Evolutionary conservation across 2,888 invertebrate genomes (phyloP).

Genomic region (Plemyria rubiginata): DNA sequence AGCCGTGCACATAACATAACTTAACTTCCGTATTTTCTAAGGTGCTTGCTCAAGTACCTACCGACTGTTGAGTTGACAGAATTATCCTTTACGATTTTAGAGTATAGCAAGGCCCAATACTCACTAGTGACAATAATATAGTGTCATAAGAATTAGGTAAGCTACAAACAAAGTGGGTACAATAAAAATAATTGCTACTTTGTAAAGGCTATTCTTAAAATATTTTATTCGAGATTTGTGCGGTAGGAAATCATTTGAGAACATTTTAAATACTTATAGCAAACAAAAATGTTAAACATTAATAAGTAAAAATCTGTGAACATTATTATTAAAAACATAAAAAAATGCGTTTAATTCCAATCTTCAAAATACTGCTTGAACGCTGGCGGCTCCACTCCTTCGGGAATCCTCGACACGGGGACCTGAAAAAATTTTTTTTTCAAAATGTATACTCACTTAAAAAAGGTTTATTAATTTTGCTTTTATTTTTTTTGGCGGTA

Average conservation of each 20-base stretch:
- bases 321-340: not conserved
- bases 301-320: too few relatives aligned
- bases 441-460: too few relatives aligned
- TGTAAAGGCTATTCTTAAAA: slow-evolving; percentile 1
- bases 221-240: slow-evolving; percentile 18
- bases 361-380: slow-evolving; percentile 93
- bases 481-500: too few relatives aligned
- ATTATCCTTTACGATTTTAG: too few relatives aligned
- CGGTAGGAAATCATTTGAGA: slow-evolving; percentile 4
- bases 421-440: slow-evolving; percentile 74
- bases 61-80: too few relatives aligned
- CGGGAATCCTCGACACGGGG: slow-evolving; percentile 90
- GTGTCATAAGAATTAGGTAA: too few relatives aligned
- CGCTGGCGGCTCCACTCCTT: slow-evolving; percentile 92
- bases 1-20: too few relatives aligned
- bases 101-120: too few relatives aligned
- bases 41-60: too few relatives aligned
- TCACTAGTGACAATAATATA: too few relatives aligned
- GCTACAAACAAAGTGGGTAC: not conserved
- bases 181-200: not conserved
- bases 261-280: not conserved
- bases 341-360: slow-evolving; percentile 54
- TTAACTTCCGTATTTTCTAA: too few relatives aligned
- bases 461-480: too few relatives aligned
- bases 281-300: not conserved